Conservation (phyloP, 2,113 vertebrate genomes). For the Ammodytes marinus region DNA sequence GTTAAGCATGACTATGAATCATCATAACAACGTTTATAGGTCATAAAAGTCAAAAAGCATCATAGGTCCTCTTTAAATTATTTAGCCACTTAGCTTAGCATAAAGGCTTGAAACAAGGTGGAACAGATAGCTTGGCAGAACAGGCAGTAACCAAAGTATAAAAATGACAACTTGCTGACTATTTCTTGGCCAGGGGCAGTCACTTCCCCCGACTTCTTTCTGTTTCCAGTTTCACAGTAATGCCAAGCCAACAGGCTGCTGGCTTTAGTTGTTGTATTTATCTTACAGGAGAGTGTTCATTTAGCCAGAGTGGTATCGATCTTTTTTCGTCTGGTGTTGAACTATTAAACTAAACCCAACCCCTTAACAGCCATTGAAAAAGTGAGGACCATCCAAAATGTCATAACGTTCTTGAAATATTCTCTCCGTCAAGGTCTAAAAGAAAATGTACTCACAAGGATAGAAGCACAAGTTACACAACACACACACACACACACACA, state of each 20-base stretch:
- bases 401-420: neutral
- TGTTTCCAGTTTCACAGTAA: neutral
- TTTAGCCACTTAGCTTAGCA: neutral
- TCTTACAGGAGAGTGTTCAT: neutral
- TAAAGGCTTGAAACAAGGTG: neutral
- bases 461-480: neutral
- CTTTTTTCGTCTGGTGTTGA: neutral
- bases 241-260: neutral
- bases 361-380: neutral
- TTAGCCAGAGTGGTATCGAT: neutral
- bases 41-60: too few relatives aligned
- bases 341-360: neutral
- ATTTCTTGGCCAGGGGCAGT: neutral
- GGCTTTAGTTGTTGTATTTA: neutral
- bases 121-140: neutral
- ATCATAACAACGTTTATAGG: too few relatives aligned
- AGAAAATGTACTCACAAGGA: conserved; percentile 11
- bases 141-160: too few relatives aligned
- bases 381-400: neutral
- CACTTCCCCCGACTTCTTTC: neutral
- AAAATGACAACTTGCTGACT: neutral
- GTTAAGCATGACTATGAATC: too few relatives aligned
- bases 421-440: neutral
- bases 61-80: too few relatives aligned
- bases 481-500: conserved; percentile 3